Evolutionary conservation across 2,797 vertebrate genomes (phyloP).

Genomic region (Columba guinea): DNA sequence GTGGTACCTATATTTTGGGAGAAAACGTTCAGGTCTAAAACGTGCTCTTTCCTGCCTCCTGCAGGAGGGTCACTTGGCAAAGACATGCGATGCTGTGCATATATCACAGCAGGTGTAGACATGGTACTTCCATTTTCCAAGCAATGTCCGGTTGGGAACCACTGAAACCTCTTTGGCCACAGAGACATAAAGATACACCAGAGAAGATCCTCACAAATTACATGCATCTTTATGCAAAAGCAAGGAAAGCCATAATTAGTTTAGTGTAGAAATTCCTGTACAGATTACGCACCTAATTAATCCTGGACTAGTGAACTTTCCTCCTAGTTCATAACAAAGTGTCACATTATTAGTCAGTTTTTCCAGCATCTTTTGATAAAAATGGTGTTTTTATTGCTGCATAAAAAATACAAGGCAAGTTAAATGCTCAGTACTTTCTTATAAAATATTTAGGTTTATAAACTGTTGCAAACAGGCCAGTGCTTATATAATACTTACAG

Average conservation of each 20-base stretch:
- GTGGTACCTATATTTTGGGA: background rate
- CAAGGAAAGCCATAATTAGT: background rate
- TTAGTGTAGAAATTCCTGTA: background rate
- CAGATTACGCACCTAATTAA: constrained; percentile 25
- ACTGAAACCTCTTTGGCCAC: background rate
- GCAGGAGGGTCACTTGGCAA: background rate
- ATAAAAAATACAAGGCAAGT: constrained; percentile 59
- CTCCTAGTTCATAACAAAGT: constrained; percentile 28
- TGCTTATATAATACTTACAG: constrained; percentile 71
- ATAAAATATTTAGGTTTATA: constrained; percentile 74
- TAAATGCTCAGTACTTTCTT: constrained; percentile 69
- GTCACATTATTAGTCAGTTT: constrained; percentile 35
- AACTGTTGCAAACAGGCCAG: constrained; percentile 64
- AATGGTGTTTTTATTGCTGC: constrained; percentile 50
- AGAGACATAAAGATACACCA: background rate
- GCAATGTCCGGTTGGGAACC: background rate
- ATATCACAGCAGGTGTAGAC: background rate
- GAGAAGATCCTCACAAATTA: background rate
- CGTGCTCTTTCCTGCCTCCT: background rate
- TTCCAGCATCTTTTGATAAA: constrained; percentile 54
- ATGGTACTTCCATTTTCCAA: background rate
- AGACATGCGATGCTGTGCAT: background rate
- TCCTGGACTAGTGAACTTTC: constrained; percentile 23
- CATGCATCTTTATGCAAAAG: background rate
- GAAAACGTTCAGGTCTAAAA: background rate